Evolutionary conservation across 2,113 vertebrate genomes (phyloP).

Genomic region (Rhea americana): DNA sequence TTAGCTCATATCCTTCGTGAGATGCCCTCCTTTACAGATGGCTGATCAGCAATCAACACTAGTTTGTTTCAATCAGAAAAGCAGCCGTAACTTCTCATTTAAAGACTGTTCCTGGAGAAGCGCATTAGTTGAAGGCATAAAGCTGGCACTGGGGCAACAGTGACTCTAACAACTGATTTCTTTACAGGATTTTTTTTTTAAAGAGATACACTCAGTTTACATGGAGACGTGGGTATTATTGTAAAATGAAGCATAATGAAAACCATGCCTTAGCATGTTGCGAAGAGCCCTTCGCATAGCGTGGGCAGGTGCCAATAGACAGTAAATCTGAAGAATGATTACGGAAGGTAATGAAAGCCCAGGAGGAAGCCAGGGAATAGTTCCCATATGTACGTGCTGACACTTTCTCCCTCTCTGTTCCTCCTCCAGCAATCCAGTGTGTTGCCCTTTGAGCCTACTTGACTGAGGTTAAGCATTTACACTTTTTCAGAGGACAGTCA

Average conservation of each 20-base stretch:
- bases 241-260: conserved; percentile 31
- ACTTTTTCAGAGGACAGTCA: conserved; percentile 38
- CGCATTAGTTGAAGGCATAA: conserved; percentile 62
- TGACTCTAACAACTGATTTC: conserved; percentile 54
- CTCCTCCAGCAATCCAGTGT: conserved; percentile 1
- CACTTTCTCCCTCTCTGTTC: conserved; percentile 9
- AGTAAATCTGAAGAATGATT: conserved; percentile 52
- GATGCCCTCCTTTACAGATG: conserved; percentile 91
- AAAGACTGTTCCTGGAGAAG: conserved; percentile 75
- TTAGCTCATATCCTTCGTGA: conserved; percentile 86
- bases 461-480: conserved; percentile 54
- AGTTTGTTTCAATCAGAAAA: conserved; percentile 91
- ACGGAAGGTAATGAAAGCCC: conserved; percentile 59
- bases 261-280: not conserved
- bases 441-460: conserved; percentile 30
- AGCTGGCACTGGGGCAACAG: conserved; percentile 63
- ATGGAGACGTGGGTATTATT: not conserved
- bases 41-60: conserved; percentile 92
- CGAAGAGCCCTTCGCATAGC: not conserved
- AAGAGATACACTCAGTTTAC: conserved; percentile 57
- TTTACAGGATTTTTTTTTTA: conserved; percentile 36
- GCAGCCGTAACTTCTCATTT: conserved; percentile 86
- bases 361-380: conserved; percentile 26
- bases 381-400: conserved; percentile 19
- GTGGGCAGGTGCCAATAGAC: conserved; percentile 38